Conservation (phyloP, 2,113 vertebrate genomes). For the Telmatochromis sp. region DNA sequence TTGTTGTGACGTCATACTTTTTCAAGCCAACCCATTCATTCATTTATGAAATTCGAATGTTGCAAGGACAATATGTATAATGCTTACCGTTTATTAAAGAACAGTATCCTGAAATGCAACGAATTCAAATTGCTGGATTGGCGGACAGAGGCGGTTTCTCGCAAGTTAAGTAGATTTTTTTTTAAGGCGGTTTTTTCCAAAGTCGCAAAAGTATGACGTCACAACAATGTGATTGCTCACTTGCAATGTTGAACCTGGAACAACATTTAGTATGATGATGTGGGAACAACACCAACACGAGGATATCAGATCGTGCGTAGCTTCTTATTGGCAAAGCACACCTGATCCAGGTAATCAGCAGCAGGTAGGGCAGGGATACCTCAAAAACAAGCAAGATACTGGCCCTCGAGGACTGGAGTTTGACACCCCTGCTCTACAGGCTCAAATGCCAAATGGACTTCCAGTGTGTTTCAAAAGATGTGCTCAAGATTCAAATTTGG, state of each 20-base stretch:
- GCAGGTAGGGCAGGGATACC: neutral
- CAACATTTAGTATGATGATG: neutral
- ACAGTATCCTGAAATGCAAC: neutral
- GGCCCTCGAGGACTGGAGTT: neutral
- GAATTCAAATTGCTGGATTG: neutral
- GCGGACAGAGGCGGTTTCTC: accelerated
- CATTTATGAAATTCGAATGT: neutral
- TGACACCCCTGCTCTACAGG: neutral
- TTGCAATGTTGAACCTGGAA: neutral
- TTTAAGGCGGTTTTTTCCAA: accelerated
- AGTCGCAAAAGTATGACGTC: neutral
- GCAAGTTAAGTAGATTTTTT: neutral
- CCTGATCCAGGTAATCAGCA: neutral
- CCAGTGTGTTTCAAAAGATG: neutral
- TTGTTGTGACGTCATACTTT: neutral
- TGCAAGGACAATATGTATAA: neutral
- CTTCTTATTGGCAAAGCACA: neutral
- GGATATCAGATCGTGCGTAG: neutral
- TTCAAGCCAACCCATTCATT: neutral
- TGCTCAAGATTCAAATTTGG: neutral
- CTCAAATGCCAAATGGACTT: neutral
- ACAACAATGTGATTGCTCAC: neutral
- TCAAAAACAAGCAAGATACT: neutral
- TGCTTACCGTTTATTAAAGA: neutral
- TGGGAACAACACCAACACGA: neutral